Conservation (phyloP, 2,113 vertebrate species). For the Cephalopholis sonnerati region DNA sequence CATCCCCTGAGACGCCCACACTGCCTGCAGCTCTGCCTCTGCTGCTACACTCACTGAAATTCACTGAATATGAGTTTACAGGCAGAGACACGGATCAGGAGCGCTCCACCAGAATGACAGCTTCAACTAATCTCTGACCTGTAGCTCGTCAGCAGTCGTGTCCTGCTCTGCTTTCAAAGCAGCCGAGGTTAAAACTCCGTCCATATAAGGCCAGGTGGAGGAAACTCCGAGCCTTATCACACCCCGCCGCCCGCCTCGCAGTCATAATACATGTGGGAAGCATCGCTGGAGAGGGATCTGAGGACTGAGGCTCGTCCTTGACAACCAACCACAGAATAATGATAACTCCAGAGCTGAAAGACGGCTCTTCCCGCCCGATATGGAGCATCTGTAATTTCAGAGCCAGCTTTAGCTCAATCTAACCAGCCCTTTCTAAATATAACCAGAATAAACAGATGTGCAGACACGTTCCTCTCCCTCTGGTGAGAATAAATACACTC, state of each 20-base stretch:
- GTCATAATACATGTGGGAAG: conserved; percentile 69
- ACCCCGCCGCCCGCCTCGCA: conserved; percentile 47
- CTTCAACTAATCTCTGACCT: conserved; percentile 43
- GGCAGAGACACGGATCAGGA: conserved; percentile 14
- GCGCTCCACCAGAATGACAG: conserved; percentile 21
- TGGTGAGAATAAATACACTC: conserved; percentile 28
- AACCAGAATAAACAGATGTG: conserved; percentile 63
- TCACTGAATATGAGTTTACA: neutral
- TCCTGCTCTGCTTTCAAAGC: conserved; percentile 23
- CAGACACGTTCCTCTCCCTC: conserved; percentile 36
- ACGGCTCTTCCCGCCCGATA: conserved; percentile 53
- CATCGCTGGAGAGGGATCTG: conserved; percentile 68
- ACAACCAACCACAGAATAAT: conserved; percentile 75
- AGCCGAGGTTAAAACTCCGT: conserved; percentile 35
- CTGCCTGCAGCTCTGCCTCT: neutral
- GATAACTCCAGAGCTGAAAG: conserved; percentile 69
- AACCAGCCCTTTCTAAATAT: conserved; percentile 66
- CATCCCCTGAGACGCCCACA: neutral
- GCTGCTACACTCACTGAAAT: too few species aligned
- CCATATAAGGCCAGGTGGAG: conserved; percentile 70
- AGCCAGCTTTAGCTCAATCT: conserved; percentile 71
- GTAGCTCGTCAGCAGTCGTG: conserved; percentile 22
- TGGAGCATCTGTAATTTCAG: conserved; percentile 75
- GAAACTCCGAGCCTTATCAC: conserved; percentile 64
- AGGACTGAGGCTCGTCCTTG: conserved; percentile 58